A percentile compares a stretch with the other conserved stretches of the same genome.
phyloP scores from a whole-genome alignment of 2,888 invertebrate genomes.

The Pilophorus perplexus region DNA sequence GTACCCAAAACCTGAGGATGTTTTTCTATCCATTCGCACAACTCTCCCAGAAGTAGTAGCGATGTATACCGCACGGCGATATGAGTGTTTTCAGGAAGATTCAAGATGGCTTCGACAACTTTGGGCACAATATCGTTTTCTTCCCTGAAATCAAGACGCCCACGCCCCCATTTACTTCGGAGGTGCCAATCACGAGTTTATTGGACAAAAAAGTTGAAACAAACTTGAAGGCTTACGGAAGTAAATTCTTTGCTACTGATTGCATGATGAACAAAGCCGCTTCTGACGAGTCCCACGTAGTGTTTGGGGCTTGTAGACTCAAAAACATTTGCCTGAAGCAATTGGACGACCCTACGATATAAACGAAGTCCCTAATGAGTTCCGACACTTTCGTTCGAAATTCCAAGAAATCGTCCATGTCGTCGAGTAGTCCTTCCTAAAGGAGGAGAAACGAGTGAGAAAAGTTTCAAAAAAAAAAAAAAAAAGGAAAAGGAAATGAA shows the following conservation, averaged over 20 bases:
- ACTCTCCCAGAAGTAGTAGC: conserved; percentile 80
- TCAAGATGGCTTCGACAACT: conserved; percentile 86
- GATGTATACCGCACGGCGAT: conserved; percentile 86
- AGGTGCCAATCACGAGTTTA: too few relatives aligned
- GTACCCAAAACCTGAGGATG: conserved; percentile 73
- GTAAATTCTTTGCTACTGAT: conserved; percentile 88
- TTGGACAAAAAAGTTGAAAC: too few relatives aligned
- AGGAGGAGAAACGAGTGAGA: too few relatives aligned
- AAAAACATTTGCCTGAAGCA: conserved; percentile 90
- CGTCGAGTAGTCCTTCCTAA: conserved; percentile 74
- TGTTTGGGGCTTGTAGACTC: conserved; percentile 66
- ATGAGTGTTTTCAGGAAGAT: conserved; percentile 76
- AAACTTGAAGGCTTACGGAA: too few relatives aligned
- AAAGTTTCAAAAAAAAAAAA: too few relatives aligned
- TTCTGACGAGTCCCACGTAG: conserved; percentile 90
- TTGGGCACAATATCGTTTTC: conserved; percentile 91
- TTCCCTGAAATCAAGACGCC: conserved; percentile 71
- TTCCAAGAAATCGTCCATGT: conserved; percentile 79
- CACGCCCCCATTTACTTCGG: too few relatives aligned
- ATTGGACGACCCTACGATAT: conserved; percentile 88
- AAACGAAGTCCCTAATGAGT: conserved; percentile 92
- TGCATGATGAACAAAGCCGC: conserved; percentile 94
- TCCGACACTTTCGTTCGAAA: conserved; percentile 86
- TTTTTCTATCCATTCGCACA: conserved; percentile 91
- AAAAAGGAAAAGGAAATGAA: not conserved